Evolutionary conservation across 30 jellyfish, hydroid and myxozoan species (phyloP), one percentile per base, ranked within the genome.

Genomic region (Euphysa ruthae): DNA sequence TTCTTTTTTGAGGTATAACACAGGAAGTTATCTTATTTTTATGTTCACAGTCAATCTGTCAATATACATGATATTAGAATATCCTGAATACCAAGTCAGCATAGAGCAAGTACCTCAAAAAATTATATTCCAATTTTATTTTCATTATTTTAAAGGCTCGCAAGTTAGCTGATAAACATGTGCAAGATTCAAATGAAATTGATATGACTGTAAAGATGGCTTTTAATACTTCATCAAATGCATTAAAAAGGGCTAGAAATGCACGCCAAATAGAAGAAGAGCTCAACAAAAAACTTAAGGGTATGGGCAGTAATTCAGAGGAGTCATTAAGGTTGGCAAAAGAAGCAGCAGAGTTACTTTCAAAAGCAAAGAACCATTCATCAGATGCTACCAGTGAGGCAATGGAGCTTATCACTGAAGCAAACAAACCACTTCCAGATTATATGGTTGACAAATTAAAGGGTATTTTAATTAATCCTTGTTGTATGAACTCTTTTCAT

Each of bases 121-220:
- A n/a, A n/a, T n/a, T n/a, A n/a, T n/a, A n/a, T n/a, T n/a, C n/a
- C n/a, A n/a, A n/a, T n/a, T n/a, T n/a, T n/a, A n/a, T n/a, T n/a
- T 3, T 3, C 43, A 56, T 3, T 2, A 56, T 21, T 65, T 71
- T 55, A 3, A 43, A 88, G 98, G 98, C 98, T 24, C 93, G 94
- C 33, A 72, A 51, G 20, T 70, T 88, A 1, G 98, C 98, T 19
- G 91, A 74, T 35, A 69, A 64, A 34, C 94, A 79, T 51, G 93
- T 63, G 43, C 73, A 69, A 19, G 94, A 88, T 2, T 66, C 98
- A 0, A 65, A 12, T 69, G 71, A 63, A n/a, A 79, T 81, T 32
- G 18, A 75, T 21, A 38, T 29, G 66, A 74, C 81, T 3, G 35
- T 94, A 10, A 64, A 61, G 12, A 79, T 74, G 91, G 94, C 98